Base-by-base conservation (phyloP, 2,888 invertebrate species). In the Chrysodeixis includens region DNA sequence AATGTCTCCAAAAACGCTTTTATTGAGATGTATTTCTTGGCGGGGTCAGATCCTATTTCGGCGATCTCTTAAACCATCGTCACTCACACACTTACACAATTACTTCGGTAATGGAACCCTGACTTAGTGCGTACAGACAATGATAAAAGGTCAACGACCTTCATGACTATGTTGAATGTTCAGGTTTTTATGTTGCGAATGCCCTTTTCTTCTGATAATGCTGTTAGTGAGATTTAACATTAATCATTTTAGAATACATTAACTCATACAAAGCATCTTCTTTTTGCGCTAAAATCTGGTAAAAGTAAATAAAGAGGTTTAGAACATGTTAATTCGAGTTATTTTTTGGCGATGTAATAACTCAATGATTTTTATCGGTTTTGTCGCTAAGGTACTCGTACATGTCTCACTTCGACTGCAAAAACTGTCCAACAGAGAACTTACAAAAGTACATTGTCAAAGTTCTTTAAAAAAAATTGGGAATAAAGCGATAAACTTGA, bases 221-320 rank as follows among this genome's bases (percentile, higher is more conserved):
- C 40, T 40, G n/a, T 40, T n/a, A 40, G 40, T 40, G 40, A 40
- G 40, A n/a, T 40, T 40, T 40, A n/a, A 40, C 40, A 40, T 40
- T 40, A 40, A 40, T n/a, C 40, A 40, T 40, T 40, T n/a, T 0
- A 40, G n/a, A 40, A 40, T n/a, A 40, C 40, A 40, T 40, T 40
- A 40, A n/a, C 40, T 40, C 6, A 40, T n/a, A 40, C n/a, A 40
- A 40, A 40, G 40, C 40, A n/a, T 40, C 40, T 40, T 40, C 10
- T 35, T 12, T n/a, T 40, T 40, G 4, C n/a, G 4, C n/a, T n/a
- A n/a, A n/a, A n/a, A 6, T 40, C 40, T 12, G n/a, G 14, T 5
- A 14, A n/a, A 40, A 40, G 40, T 40, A n/a, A 40, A 40, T 40
- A 14, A 35, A 1, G 1, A n/a, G n/a, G 40, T 5, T 40, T 40